Evolutionary conservation across 2,113 vertebrate genomes (phyloP), one percentile per base, ranked within the genome.

Genomic region (Syngnathus scovelli): DNA sequence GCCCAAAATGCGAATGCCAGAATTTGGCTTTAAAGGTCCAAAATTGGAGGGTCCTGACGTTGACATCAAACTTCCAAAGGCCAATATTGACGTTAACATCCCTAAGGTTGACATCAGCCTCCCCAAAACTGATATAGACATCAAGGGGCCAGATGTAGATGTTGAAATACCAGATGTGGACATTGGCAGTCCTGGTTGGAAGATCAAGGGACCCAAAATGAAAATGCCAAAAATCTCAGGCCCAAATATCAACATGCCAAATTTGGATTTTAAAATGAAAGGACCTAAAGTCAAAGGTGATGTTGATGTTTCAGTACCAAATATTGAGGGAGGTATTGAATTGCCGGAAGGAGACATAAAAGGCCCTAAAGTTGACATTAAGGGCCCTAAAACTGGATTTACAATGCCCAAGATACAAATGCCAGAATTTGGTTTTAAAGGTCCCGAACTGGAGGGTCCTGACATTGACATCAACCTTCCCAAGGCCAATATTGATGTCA

Each of bases 381-480:
- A 65, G 2, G 60, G 61, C 0, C n/a, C 10, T 0, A 39, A 15
- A 0, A 5, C 6, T 37, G 68, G 69, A 19, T 54, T 80, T 39
- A 68, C 67, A 61, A 68, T 77, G 64, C 78, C 74, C 0, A 92
- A 91, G 59, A 7, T 92, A 1, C 82, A 84, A 41, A 78, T 89
- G 81, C 90, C 91, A 0, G 82, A 88, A 0, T 71, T 92, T 4
- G 88, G 89, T 0, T 5, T 89, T 5, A 64, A 90, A 73, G 78
- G 43, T 5, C 84, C 88, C 0, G 88, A 88, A 11, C 0, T 89
- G 0, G 64, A 66, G 0, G 55, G 48, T 15, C 51, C 21, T 0
- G 6, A 59, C 0, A 18, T 68, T 43, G 76, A 78, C 10, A 2
- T 68, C 0, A 64, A 75, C 36, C 16, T 43, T 19, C 69, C 70